Percentiles rank a stretch among this genome's conserved stretches.
Evolutionary conservation across 2,888 invertebrate genomes (phyloP).

Genomic region (Stenolophus ochropezus): DNA sequence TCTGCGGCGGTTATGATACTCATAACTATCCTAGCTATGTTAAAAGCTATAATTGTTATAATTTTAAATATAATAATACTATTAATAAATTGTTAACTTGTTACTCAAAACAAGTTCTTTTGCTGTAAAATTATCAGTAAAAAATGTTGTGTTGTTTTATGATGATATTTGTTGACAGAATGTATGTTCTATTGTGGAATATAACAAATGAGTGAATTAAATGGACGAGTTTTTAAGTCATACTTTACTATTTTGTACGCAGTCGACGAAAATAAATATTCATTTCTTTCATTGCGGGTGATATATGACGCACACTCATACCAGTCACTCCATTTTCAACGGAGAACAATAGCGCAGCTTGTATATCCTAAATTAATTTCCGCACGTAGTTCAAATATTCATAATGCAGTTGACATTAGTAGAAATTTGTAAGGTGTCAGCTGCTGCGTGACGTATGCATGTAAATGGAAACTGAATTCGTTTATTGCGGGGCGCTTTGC

Average conservation of each 20-base stretch:
- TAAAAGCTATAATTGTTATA: too few species aligned
- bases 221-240: neutral
- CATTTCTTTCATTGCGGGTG: neutral
- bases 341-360: neutral
- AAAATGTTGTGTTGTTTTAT: too few species aligned
- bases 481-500: slow-evolving; percentile 3
- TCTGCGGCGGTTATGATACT: too few species aligned
- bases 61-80: too few species aligned
- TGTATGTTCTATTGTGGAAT: too few species aligned
- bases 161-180: too few species aligned
- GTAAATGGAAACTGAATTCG: slow-evolving; percentile 18
- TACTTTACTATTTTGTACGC: neutral
- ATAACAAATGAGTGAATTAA: neutral
- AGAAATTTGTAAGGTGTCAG: slow-evolving; percentile 31
- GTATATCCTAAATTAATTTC: slow-evolving; percentile 15
- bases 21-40: too few species aligned
- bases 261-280: neutral
- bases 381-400: slow-evolving; percentile 25
- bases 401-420: slow-evolving; percentile 35
- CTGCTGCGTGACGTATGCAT: slow-evolving; percentile 25
- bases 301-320: neutral
- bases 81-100: too few species aligned
- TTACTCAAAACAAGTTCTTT: too few species aligned
- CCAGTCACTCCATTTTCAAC: neutral
- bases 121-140: too few species aligned